Evolutionary conservation across 2,113 vertebrate genomes (phyloP), one percentile per base, ranked within the genome.

Genomic region (Tautogolabrus adspersus): DNA sequence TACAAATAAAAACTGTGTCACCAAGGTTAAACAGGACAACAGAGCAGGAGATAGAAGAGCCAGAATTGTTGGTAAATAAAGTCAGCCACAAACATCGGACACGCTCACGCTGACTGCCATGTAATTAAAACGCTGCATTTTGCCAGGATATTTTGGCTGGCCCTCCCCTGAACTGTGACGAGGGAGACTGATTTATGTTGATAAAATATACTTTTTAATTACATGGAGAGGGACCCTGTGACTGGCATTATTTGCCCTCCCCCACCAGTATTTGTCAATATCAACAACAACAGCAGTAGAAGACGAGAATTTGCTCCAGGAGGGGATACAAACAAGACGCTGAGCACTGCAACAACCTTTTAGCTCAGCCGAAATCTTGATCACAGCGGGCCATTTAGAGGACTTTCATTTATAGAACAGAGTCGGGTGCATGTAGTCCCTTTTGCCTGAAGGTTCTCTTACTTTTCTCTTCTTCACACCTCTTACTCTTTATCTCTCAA

Each of bases 201-300:
- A 79, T 87, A 67, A 85, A 82, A 77, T 58, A 72, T 59, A 82
- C 55, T 60, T 82, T 83, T 90, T 81, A 84, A 88, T 91, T 73
- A 85, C 52, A 80, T 47, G 10, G 40, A 56, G 42, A 70, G 21
- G 63, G 44, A 66, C 30, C 0, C 8, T 60, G 54, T 65, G 55
- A 75, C 40, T 77, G 57, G 30, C 64, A 56, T 81, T 5, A 19
- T 23, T 40, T 54, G 61, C 58, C 47, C 37, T 37, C 13, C 38
- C 42, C 51, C 3, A 57, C 42, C 19, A 26, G 49, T 75, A 57
- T 79, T 73, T 75, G 75, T 82, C 69, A 80, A 70, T 74, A 66
- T 55, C 30, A 34, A 42, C 47, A 59, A 71, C 58, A 71, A 70
- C 68, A 57, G 54, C 63, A 56, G 66, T 13, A 59, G 44, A 58